Percentiles rank a stretch among this genome's conserved stretches.
Evolutionary conservation across 2,797 vertebrate genomes (phyloP).

Genomic region (Sandelia bainsii): DNA sequence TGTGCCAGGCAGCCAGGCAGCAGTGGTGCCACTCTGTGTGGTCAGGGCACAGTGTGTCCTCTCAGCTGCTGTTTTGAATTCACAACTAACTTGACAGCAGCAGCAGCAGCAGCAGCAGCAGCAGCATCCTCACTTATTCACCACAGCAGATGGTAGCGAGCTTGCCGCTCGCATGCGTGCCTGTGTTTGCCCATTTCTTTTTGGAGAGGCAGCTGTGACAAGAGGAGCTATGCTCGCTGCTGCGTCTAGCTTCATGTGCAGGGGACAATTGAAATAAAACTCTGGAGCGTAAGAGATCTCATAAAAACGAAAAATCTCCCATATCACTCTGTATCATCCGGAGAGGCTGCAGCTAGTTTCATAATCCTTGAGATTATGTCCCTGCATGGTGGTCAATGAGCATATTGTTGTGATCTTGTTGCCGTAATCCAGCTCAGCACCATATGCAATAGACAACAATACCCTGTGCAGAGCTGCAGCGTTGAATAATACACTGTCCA

Average conservation of each 20-base stretch:
- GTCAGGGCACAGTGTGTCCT: constrained; percentile 73
- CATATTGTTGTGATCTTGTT: constrained; percentile 81
- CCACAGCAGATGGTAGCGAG: constrained; percentile 70
- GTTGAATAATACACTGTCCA: constrained; percentile 60
- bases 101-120: constrained; percentile 7
- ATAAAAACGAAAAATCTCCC: constrained; percentile 40
- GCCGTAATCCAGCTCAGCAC: constrained; percentile 78
- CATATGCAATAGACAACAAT: constrained; percentile 64
- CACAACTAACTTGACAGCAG: constrained; percentile 65
- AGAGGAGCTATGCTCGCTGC: constrained; percentile 51
- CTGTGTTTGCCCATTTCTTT: constrained; percentile 56
- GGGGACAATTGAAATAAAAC: constrained; percentile 49
- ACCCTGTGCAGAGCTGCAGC: constrained; percentile 64
- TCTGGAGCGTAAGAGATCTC: constrained; percentile 41
- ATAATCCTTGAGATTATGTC: constrained; percentile 82
- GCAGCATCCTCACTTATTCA: constrained; percentile 61
- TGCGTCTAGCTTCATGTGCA: constrained; percentile 44
- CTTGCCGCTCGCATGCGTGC: constrained; percentile 31
- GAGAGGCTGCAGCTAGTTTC: constrained; percentile 55
- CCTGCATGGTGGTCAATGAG: constrained; percentile 75
- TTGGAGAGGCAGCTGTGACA: constrained; percentile 71
- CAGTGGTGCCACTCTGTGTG: constrained; percentile 70
- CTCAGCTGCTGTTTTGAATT: constrained; percentile 78
- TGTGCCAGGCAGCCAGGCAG: constrained; percentile 71
- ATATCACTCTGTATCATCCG: constrained; percentile 58